A percentile compares a stretch with the other conserved stretches of the same genome.
phyloP scores from a whole-genome alignment of 2,113 vertebrate species.

The Phrynosoma blainvillii region DNA sequence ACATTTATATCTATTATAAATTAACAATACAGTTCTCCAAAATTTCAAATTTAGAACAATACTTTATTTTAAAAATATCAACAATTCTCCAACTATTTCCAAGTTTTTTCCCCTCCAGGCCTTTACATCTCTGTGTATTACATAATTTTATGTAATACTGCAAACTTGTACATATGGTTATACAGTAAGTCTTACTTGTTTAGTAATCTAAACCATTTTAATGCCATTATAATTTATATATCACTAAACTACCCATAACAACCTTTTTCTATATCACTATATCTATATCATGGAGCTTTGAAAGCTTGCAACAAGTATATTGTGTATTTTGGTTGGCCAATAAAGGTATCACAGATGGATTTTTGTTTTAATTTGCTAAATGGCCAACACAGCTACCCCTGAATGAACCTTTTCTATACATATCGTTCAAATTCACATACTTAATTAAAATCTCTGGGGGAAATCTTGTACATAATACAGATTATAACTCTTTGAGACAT shows the following conservation, averaged over 20 bases:
- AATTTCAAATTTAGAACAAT: not conserved
- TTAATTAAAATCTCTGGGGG: not conserved
- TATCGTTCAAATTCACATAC: not conserved
- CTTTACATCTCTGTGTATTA: not conserved
- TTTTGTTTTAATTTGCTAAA: no score
- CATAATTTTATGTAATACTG: not conserved
- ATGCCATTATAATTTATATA: not conserved
- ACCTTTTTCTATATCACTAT: no score
- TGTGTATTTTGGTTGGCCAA: no score
- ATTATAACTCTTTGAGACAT: not conserved
- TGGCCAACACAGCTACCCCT: no score
- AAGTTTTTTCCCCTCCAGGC: not conserved
- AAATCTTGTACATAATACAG: not conserved
- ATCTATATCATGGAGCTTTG: no score
- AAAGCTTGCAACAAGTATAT: no score
- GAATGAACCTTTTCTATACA: not conserved
- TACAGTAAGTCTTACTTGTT: not conserved
- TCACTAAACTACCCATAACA: not conserved
- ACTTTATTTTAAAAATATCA: not conserved
- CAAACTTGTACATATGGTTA: not conserved
- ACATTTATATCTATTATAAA: not conserved
- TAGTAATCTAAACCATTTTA: not conserved
- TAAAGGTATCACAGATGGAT: no score
- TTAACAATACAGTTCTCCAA: not conserved
- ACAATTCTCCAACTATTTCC: not conserved